phyloP scores from a whole-genome alignment of 2,888 invertebrate species.

The Drosophila mettleri region DNA sequence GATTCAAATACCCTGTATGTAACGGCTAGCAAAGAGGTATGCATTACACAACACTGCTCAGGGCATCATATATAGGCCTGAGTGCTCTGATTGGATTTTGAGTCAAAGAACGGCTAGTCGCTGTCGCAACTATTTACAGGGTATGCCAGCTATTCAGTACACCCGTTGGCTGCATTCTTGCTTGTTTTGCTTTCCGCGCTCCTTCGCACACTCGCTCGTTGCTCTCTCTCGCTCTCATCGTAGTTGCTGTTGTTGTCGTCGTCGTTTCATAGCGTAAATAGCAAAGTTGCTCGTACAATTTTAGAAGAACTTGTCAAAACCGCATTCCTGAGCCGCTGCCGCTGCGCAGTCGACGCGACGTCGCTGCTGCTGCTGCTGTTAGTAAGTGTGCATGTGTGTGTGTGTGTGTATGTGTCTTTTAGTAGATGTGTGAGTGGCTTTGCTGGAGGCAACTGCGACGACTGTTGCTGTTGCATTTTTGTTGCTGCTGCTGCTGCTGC shows the following conservation, averaged over 20 bases:
- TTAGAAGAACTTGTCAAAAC: conserved; percentile 85
- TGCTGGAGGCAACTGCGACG: conserved; percentile 73
- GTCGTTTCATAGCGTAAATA: conserved; percentile 82
- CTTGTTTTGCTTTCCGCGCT: conserved; percentile 78
- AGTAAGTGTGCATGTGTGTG: conserved; percentile 18
- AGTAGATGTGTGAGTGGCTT: conserved; percentile 54
- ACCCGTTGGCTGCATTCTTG: conserved; percentile 50
- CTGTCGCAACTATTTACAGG: conserved; percentile 6
- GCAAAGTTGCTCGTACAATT: conserved; percentile 83
- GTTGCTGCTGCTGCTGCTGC: conserved; percentile 49
- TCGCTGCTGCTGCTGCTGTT: conserved; percentile 18
- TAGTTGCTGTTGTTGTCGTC: conserved; percentile 44
- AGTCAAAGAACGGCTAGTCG: not conserved
- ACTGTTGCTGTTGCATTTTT: conserved; percentile 58
- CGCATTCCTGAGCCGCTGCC: conserved; percentile 80
- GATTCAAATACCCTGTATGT: conserved; percentile 31
- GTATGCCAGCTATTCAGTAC: conserved; percentile 25
- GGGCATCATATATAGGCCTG: too few relatives aligned
- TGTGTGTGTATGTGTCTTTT: conserved; percentile 27
- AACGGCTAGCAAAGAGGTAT: not conserved
- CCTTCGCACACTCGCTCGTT: conserved; percentile 73
- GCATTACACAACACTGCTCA: too few relatives aligned
- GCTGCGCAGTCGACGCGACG: conserved; percentile 57
- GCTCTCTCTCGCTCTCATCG: conserved; percentile 30
- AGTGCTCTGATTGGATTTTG: not conserved